These are phyloP conservation scores for Protobothrops flavoviridis DNA, from an alignment of 2,113 vertebrate genomes.

Conservation along the genomic window DNA sequence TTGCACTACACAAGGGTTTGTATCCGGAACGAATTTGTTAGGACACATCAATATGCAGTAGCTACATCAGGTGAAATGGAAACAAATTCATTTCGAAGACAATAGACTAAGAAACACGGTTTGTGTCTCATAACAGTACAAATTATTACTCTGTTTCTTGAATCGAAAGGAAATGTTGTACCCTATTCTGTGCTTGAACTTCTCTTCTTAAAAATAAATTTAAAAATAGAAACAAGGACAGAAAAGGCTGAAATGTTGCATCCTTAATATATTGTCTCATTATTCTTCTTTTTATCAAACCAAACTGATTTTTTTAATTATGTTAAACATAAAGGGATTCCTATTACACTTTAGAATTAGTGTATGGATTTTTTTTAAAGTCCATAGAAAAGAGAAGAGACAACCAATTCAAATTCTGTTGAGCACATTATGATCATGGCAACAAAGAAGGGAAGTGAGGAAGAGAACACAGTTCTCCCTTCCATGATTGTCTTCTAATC, in stretches of 20 bases:
- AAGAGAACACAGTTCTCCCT: neutral
- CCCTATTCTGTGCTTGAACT: neutral
- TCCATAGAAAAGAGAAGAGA: neutral
- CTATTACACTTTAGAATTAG: neutral
- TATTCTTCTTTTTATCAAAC: neutral
- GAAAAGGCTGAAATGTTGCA: constrained; percentile 2
- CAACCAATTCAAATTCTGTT: neutral
- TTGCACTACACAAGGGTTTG: neutral
- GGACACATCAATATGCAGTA: neutral
- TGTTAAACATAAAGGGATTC: neutral
- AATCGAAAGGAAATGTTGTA: neutral
- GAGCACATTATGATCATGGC: neutral
- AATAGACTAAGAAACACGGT: neutral
- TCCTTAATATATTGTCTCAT: neutral
- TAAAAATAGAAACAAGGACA: neutral
- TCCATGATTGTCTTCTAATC: neutral
- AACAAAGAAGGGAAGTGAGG: neutral
- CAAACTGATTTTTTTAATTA: neutral
- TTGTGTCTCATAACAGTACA: neutral
- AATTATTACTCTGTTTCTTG: neutral
- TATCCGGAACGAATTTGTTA: neutral
- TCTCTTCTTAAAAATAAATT: neutral
- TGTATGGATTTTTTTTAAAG: neutral
- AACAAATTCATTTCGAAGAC: neutral
- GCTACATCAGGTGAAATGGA: neutral